Percentiles rank a stretch among this genome's conserved stretches.
These are phyloP conservation scores for Lineus longissimus DNA, from an alignment of 1,140 invertebrate species.

Conservation along the genomic window DNA sequence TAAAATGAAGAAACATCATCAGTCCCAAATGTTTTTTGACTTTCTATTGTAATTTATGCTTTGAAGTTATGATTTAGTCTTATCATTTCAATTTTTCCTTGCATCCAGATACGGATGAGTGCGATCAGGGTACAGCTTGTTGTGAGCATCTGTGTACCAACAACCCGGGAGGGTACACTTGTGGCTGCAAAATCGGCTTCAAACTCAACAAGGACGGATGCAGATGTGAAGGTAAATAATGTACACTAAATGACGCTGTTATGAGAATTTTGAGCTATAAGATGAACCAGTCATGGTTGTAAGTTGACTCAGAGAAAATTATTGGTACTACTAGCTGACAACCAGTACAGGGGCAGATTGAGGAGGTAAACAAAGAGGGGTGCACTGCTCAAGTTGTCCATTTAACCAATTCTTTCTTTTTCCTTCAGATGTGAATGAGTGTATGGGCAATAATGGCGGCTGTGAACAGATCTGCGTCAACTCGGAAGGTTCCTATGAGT, in stretches of 20 bases:
- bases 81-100: too few species aligned
- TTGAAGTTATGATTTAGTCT: too few species aligned
- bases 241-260: too few species aligned
- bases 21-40: too few species aligned
- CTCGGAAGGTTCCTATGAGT: slow-evolving; percentile 27
- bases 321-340: too few species aligned
- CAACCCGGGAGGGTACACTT: slow-evolving; percentile 43
- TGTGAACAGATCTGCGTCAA: slow-evolving; percentile 46
- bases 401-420: not conserved
- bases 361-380: not conserved
- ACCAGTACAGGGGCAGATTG: too few species aligned
- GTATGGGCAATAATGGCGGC: slow-evolving; percentile 34
- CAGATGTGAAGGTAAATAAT: slow-evolving; percentile 9
- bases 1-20: too few species aligned
- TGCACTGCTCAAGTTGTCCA: not conserved
- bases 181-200: slow-evolving; percentile 40
- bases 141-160: slow-evolving; percentile 57
- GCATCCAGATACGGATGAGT: slow-evolving; percentile 53
- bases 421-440: slow-evolving; percentile 54
- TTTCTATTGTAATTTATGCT: too few species aligned
- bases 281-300: too few species aligned
- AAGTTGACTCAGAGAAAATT: too few species aligned
- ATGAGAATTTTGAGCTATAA: too few species aligned
- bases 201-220: slow-evolving; percentile 20
- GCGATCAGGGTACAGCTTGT: slow-evolving; percentile 34